Evolutionary conservation across 2,888 invertebrate species (phyloP), one percentile per base, ranked within the genome.

Genomic region (Chrysomela aeneicollis): DNA sequence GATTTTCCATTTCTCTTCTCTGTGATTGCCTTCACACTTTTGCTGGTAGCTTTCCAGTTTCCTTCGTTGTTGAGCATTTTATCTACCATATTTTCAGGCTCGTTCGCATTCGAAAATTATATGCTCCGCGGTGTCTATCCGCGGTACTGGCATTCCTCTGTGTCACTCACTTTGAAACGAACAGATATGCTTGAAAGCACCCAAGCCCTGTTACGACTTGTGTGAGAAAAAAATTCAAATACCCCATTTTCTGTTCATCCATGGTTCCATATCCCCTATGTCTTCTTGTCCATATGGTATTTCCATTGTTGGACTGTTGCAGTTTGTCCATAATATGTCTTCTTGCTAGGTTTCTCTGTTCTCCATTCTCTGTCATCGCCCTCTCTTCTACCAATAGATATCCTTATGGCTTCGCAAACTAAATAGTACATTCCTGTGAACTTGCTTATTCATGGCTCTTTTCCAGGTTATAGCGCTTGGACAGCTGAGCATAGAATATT

Each of bases 371-470:
- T 50, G 17, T 26, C n/a, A n/a, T n/a, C n/a, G n/a, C n/a, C n/a
- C n/a, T 54, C 59, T 64, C 64, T 26, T 47, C 17, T 17, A 30
- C 18, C 18, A 64, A n/a, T 1, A 57, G 18, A 17, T 57, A 60
- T 53, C 19, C 54, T 53, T 10, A 64, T 52, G 5, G 63, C 55
- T 6, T 47, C 61, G 63, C 4, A 66, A 49, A n/a, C 55, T 42
- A 0, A 59, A 21, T 10, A 66, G 21, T 15, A 37, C 30, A 15
- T 52, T 61, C 17, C 17, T 59, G 35, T 63, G 57, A n/a, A 54
- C 0, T 47, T 69, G 18, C 17, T 47, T 47, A 0, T 2, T 6
- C 47, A 58, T 46, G 21, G 57, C 55, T 55, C 22, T 55, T 42
- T 55, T 42, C 35, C 54, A 54, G 30, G n/a, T n/a, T n/a, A n/a